Evolutionary conservation across 2,797 vertebrate species (phyloP).

Genomic region (Diglossa cyanea): DNA sequence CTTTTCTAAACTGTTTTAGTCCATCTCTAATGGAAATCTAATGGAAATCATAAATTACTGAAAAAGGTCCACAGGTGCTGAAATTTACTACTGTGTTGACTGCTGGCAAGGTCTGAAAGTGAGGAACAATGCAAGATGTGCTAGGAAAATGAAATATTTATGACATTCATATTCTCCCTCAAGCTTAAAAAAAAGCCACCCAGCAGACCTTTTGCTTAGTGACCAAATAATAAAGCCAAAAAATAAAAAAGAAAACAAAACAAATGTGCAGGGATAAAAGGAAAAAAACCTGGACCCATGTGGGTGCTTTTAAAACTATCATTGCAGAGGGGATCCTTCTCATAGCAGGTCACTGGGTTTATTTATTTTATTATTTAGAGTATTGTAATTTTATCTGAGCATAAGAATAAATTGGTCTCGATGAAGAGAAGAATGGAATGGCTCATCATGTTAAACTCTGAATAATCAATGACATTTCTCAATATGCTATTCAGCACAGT

Average conservation of each 20-base stretch:
- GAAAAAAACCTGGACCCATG: slow-evolving; percentile 27
- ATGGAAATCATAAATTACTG: slow-evolving; percentile 80
- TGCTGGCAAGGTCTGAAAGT: slow-evolving; percentile 70
- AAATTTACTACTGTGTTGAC: slow-evolving; percentile 77
- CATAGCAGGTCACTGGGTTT: neutral
- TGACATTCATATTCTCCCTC: slow-evolving; percentile 73
- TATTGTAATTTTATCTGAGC: slow-evolving; percentile 31
- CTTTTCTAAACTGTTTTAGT: slow-evolving; percentile 64
- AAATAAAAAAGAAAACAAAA: slow-evolving; percentile 44
- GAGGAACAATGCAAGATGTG: slow-evolving; percentile 70
- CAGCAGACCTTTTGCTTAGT: slow-evolving; percentile 55
- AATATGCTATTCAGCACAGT: neutral
- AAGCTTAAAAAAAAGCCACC: slow-evolving; percentile 40
- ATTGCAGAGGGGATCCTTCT: slow-evolving; percentile 54
- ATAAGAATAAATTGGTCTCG: slow-evolving; percentile 50
- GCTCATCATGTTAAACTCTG: slow-evolving; percentile 15
- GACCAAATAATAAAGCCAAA: slow-evolving; percentile 67
- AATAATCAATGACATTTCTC: slow-evolving; percentile 53
- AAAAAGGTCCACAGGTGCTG: slow-evolving; percentile 77
- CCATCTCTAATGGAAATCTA: slow-evolving; percentile 78
- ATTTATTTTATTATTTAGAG: slow-evolving; percentile 33
- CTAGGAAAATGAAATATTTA: slow-evolving; percentile 78
- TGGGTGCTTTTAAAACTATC: slow-evolving; percentile 30
- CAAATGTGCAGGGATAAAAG: neutral
- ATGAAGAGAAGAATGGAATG: slow-evolving; percentile 26